phyloP scores from a whole-genome alignment of 2,797 vertebrate species.

The Sorex maritimensis region DNA sequence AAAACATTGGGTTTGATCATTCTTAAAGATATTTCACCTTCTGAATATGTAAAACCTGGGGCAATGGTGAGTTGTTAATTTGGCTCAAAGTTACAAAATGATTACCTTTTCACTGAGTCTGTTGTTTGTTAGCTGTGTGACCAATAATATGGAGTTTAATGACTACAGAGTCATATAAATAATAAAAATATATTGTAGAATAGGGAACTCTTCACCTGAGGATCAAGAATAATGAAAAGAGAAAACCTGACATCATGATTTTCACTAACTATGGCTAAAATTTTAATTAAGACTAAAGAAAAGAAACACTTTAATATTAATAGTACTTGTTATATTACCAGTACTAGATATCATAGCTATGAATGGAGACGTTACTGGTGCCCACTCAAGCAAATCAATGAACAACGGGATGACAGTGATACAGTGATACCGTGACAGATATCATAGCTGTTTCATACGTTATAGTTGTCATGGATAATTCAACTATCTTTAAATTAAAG shows the following conservation, averaged over 20 bases:
- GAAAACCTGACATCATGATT: not conserved
- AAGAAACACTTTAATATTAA: not conserved
- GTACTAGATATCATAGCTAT: not conserved
- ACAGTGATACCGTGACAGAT: not conserved
- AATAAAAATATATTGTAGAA: not conserved
- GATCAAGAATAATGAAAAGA: not conserved
- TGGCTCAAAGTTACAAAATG: too few relatives aligned
- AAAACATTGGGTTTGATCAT: too few relatives aligned
- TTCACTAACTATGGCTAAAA: not conserved
- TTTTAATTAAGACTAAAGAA: conserved; percentile 4
- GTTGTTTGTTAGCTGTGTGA: too few relatives aligned
- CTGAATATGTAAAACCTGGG: too few relatives aligned
- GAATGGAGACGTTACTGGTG: too few relatives aligned
- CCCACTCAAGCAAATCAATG: too few relatives aligned
- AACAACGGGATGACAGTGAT: too few relatives aligned
- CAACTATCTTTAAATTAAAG: conserved; percentile 21
- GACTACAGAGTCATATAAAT: not conserved
- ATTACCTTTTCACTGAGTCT: too few relatives aligned
- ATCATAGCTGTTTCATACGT: not conserved
- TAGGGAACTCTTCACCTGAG: not conserved
- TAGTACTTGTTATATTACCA: not conserved
- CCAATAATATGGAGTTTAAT: not conserved
- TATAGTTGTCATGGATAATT: not conserved
- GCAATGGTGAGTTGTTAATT: too few relatives aligned
- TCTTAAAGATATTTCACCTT: too few relatives aligned